These are phyloP conservation scores for Macropis europaea DNA, from an alignment of 2,888 invertebrate species.

Conservation along the genomic window DNA sequence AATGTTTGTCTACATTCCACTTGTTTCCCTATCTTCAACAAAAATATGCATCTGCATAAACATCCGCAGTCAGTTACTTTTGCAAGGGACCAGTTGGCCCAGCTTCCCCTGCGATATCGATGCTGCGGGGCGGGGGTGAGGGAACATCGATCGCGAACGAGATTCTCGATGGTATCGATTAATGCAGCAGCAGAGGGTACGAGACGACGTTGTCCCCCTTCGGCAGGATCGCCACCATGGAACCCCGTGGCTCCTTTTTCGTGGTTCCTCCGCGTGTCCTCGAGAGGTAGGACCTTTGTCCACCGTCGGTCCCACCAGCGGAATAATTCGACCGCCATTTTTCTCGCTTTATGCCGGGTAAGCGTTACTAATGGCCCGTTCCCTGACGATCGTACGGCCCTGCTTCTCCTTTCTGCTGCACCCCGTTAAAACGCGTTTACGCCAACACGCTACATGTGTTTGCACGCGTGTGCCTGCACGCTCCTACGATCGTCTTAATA, in stretches of 20 bases:
- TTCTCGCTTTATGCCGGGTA: conserved; percentile 74
- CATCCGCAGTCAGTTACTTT: too few relatives aligned
- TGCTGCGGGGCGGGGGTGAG: too few relatives aligned
- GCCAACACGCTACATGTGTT: conserved; percentile 5
- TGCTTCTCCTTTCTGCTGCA: neutral
- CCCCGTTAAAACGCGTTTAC: conserved; percentile 36
- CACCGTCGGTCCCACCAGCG: conserved; percentile 60
- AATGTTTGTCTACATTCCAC: too few relatives aligned
- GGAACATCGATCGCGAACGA: conserved; percentile 29
- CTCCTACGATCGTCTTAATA: conserved; percentile 21
- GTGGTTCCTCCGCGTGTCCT: conserved; percentile 49
- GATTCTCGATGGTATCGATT: conserved; percentile 56
- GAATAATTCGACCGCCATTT: conserved; percentile 73
- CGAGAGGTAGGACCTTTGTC: conserved; percentile 61
- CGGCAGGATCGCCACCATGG: conserved; percentile 48
- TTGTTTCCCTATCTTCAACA: too few relatives aligned
- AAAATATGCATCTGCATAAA: too few relatives aligned
- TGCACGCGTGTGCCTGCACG: conserved; percentile 17
- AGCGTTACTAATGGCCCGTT: conserved; percentile 73
- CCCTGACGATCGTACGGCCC: conserved; percentile 39
- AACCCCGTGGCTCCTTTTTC: conserved; percentile 58
- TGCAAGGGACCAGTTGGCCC: too few relatives aligned
- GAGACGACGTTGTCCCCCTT: conserved; percentile 23
- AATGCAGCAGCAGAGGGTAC: conserved; percentile 27
- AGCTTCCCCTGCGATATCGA: too few relatives aligned